A percentile compares a stretch with the other conserved stretches of the same genome.
These are phyloP conservation scores for zebrafish (Danio rerio) DNA, from an alignment of 2,113 vertebrate species.

Conservation along the genomic window GRCz12tu NC_133193.1:23297501-23298000, in stretches of 20 bases:
- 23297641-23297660: constrained; percentile 92
- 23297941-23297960: no score
- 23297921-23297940: no score
- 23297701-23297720: constrained; percentile 75
- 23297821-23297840: background rate
- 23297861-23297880: no score
- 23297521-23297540: background rate
- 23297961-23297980: no score
- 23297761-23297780: constrained; percentile 79
- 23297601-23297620: no score
- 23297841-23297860: background rate
- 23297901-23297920: no score
- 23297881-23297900: no score
- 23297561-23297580: no score
- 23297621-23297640: background rate
- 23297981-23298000: no score
- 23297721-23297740: constrained; percentile 87
- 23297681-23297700: constrained; percentile 79
- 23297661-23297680: constrained; percentile 79
- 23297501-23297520: background rate
- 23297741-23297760: constrained; percentile 94
- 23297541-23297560: background rate
- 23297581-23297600: no score
- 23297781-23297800: constrained; percentile 75
- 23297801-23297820: background rate